Base-by-base conservation (phyloP, 2,888 invertebrate species). In the Hirtodrosophila alboralis region DNA sequence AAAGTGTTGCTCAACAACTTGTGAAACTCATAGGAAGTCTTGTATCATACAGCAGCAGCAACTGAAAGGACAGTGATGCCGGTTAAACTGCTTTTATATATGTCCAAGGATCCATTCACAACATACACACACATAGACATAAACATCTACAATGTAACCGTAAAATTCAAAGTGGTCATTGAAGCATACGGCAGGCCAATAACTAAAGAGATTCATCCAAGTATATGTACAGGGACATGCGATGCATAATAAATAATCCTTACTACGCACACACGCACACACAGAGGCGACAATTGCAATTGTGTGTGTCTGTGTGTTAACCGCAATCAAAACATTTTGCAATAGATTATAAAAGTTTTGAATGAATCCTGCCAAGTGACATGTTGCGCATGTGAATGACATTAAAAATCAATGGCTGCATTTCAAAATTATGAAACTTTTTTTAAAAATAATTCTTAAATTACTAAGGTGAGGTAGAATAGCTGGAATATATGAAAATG, bases 81-180 rank as follows among this genome's bases (percentile, higher is more conserved):
- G 9, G 54, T n/a, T 9, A 8, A 23, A 34, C 40, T 16, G 18
- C 48, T 76, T 76, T 65, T 80, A 80, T 80, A 80, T 34, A 56
- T 21, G 10, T 37, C n/a, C 44, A 30, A 18, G n/a, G 40, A 9
- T 8, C 6, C 7, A 33, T 41, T 30, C 13, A 36, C 23, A 8
- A 26, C 10, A 33, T 16, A 13, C 41, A 21, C 31, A 27, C 38
- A 9, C 13, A 27, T 28, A 10, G 14, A 28, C 1, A 13, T n/a
- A n/a, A n/a, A n/a, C 1, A 36, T 30, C 8, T 33, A 41, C 36
- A 41, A 28, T 41, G 26, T 10, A 31, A 37, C 21, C 14, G 62
- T 72, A 34, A 66, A 60, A 73, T 73, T 85, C 79, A 83, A 83
- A 87, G 87, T 68, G 67, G 36, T 67, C 79, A 87, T 47, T 83